phyloP scores from a whole-genome alignment of 2,113 vertebrate genomes.

The Hippocampus zosterae region DNA sequence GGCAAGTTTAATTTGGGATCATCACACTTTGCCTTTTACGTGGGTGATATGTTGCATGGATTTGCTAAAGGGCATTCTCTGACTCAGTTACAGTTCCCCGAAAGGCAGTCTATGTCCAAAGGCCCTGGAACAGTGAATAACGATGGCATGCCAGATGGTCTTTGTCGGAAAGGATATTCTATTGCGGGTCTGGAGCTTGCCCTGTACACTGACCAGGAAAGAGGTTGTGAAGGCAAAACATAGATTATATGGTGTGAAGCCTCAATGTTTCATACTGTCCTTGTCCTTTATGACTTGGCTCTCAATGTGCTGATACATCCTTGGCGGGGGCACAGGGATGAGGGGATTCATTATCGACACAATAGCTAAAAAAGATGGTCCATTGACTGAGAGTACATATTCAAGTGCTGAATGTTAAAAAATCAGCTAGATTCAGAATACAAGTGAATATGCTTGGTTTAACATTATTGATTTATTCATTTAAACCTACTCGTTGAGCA shows the following conservation, averaged over 20 bases:
- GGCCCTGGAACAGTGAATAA: slow-evolving; percentile 52
- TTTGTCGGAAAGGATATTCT: slow-evolving; percentile 41
- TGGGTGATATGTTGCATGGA: slow-evolving; percentile 1
- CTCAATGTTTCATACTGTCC: slow-evolving; percentile 7
- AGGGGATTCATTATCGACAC: neutral
- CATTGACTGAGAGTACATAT: too few species aligned
- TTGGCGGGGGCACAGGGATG: neutral
- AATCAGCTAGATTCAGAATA: too few species aligned
- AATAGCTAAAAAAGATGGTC: neutral
- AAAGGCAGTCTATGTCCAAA: slow-evolving; percentile 41
- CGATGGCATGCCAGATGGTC: slow-evolving; percentile 60
- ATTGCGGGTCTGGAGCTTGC: slow-evolving; percentile 33
- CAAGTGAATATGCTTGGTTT: too few species aligned
- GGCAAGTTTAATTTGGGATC: neutral
- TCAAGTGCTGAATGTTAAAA: too few species aligned
- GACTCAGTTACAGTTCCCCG: slow-evolving; percentile 14
- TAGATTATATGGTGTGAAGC: slow-evolving; percentile 16
- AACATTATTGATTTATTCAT: too few species aligned
- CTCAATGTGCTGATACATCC: slow-evolving; percentile 7
- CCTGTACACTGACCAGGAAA: slow-evolving; percentile 46
- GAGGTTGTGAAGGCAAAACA: slow-evolving; percentile 32
- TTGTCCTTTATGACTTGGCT: slow-evolving; percentile 4
- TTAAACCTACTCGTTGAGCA: too few species aligned
- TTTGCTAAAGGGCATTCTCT: slow-evolving; percentile 27
- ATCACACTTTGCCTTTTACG: neutral